Evolutionary conservation across 2,113 vertebrate species (phyloP).

Genomic region (Lucifuga dentata): DNA sequence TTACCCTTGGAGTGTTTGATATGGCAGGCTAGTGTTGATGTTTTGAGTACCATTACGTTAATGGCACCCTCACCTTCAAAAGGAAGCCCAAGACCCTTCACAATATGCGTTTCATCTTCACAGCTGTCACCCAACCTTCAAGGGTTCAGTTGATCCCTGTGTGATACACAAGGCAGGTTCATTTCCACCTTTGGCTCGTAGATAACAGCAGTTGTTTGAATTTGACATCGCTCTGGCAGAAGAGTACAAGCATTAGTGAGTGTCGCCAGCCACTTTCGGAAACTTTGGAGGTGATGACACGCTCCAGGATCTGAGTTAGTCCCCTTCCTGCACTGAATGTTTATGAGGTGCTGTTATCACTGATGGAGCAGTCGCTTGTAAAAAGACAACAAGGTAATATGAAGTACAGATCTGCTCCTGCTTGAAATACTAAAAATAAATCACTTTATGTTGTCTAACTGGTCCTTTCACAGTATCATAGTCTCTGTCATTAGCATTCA

Average conservation of each 20-base stretch:
- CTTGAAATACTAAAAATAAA: conserved; percentile 46
- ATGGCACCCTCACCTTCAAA: conserved; percentile 45
- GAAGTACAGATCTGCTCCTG: background rate
- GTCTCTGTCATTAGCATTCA: conserved; percentile 1
- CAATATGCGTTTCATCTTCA: conserved; percentile 58
- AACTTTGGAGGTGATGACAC: conserved; percentile 49
- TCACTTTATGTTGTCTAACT: conserved; percentile 22
- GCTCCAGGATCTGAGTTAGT: conserved; percentile 29
- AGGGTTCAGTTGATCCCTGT: conserved; percentile 59
- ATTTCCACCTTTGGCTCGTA: conserved; percentile 44
- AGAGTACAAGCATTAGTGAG: conserved; percentile 26
- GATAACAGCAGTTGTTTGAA: conserved; percentile 47
- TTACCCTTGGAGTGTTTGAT: conserved; percentile 29
- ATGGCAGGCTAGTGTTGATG: conserved; percentile 33
- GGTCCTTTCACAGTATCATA: conserved; percentile 14
- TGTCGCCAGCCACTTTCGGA: conserved; percentile 16
- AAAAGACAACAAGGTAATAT: conserved; percentile 13
- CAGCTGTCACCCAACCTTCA: conserved; percentile 57
- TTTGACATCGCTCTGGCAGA: conserved; percentile 26
- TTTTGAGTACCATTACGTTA: conserved; percentile 61
- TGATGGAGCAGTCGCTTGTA: background rate
- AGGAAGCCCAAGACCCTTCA: conserved; percentile 54
- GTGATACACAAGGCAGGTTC: conserved; percentile 39
- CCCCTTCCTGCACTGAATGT: conserved; percentile 36
- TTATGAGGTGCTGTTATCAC: conserved; percentile 40